Evolutionary conservation across 1,140 invertebrate species (phyloP).

Genomic region (Argopecten irradians): DNA sequence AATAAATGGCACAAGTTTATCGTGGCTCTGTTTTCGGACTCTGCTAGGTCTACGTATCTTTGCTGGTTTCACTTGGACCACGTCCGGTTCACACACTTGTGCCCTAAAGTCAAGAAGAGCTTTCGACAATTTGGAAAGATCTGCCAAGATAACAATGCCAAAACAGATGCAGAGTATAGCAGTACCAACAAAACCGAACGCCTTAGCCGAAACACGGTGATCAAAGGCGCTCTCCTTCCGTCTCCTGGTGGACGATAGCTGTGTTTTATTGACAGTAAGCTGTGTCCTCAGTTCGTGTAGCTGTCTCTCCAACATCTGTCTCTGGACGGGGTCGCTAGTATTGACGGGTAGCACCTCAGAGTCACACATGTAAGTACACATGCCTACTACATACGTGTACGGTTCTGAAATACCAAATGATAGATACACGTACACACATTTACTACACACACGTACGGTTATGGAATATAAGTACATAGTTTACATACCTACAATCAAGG

Average conservation of each 20-base stretch:
- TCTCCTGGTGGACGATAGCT: not conserved
- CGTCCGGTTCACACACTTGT: not conserved
- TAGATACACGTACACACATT: no score
- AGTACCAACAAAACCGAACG: slow-evolving; percentile 26
- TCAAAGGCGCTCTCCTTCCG: slow-evolving; percentile 27
- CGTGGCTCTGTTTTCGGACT: not conserved
- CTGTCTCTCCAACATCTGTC: slow-evolving; percentile 3
- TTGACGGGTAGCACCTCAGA: not conserved
- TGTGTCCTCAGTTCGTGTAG: slow-evolving; percentile 18
- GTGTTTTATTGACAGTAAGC: slow-evolving; percentile 25
- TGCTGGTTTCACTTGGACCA: not conserved
- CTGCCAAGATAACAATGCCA: not conserved
- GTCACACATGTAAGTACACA: not conserved
- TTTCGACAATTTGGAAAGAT: not conserved
- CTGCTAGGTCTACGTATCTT: not conserved
- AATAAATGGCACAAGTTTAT: not conserved
- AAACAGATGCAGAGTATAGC: slow-evolving; percentile 28
- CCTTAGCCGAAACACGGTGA: slow-evolving; percentile 19
- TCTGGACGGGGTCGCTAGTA: not conserved
- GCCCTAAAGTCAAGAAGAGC: not conserved
- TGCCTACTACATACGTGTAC: not conserved
- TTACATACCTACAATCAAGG: no score
- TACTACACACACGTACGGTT: no score
- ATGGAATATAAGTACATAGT: no score
- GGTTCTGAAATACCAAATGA: not conserved